These are phyloP conservation scores for Chromoteleia sp. DNA, from an alignment of 2,888 invertebrate genomes.

Conservation along the genomic window DNA sequence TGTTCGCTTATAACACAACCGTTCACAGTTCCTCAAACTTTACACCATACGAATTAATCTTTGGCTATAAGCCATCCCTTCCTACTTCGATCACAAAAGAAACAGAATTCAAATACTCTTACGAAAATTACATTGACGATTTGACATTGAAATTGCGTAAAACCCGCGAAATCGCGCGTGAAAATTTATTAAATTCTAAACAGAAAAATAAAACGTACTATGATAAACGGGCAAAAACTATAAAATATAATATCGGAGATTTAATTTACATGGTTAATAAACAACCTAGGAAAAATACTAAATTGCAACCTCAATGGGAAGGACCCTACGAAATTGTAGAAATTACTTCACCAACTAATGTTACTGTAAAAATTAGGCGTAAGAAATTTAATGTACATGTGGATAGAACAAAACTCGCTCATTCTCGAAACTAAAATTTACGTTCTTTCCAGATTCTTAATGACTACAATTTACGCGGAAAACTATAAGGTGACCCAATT, in stretches of 20 bases:
- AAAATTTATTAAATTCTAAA: constrained; percentile 72
- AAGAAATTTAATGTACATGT: too few relatives aligned
- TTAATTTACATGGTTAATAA: constrained; percentile 47
- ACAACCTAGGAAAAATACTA: not conserved
- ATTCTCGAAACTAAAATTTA: constrained; percentile 15
- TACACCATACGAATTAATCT: constrained; percentile 75
- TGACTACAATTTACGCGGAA: not conserved
- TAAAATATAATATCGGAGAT: constrained; percentile 65
- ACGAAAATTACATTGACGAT: constrained; percentile 72
- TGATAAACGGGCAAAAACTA: constrained; percentile 64
- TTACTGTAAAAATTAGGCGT: too few relatives aligned
- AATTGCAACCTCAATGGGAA: constrained; percentile 8
- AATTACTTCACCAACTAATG: constrained; percentile 22
- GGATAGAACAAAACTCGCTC: constrained; percentile 10
- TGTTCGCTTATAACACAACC: constrained; percentile 76
- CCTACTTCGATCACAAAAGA: constrained; percentile 71
- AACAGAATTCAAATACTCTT: constrained; percentile 75
- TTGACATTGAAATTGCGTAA: too few relatives aligned
- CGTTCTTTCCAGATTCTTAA: constrained; percentile 7
- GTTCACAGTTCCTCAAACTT: constrained; percentile 75
- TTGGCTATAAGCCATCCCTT: constrained; percentile 65
- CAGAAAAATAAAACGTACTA: constrained; percentile 71
- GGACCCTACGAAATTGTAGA: too few relatives aligned
- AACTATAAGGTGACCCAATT: constrained; percentile 6
- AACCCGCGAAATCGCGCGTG: too few relatives aligned